phyloP scores from a whole-genome alignment of 2,797 vertebrate genomes.

The Xyrichtys novacula region DNA sequence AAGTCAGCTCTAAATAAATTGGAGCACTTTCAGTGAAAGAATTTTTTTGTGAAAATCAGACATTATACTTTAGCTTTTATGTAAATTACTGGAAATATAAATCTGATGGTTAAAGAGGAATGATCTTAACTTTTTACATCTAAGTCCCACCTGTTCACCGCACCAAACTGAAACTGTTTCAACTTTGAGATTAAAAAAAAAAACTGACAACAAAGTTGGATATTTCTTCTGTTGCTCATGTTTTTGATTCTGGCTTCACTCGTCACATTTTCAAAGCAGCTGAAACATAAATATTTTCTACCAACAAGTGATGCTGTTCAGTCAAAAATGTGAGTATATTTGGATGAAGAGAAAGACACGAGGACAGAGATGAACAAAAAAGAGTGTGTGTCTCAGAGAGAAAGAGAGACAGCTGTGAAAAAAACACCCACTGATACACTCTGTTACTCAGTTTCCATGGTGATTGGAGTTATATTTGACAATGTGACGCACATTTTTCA shows the following conservation, averaged over 20 bases:
- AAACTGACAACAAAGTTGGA: not conserved
- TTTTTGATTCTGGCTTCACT: not conserved
- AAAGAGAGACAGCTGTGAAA: slow-evolving; percentile 34
- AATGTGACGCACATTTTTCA: slow-evolving; percentile 61
- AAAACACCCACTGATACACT: slow-evolving; percentile 49
- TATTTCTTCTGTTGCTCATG: not conserved
- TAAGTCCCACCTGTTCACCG: too few species aligned
- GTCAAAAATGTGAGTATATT: slow-evolving; percentile 6
- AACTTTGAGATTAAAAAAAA: too few species aligned
- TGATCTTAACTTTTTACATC: too few species aligned
- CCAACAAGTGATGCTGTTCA: slow-evolving; percentile 11
- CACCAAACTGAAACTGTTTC: too few species aligned
- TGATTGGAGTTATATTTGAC: slow-evolving; percentile 75
- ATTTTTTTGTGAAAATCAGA: too few species aligned
- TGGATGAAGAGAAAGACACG: slow-evolving; percentile 18
- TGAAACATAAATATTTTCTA: not conserved
- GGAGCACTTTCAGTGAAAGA: not conserved
- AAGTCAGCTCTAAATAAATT: not conserved
- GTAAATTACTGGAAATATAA: too few species aligned
- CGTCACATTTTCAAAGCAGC: not conserved
- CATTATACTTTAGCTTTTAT: too few species aligned
- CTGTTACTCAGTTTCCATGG: slow-evolving; percentile 76
- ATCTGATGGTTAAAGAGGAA: too few species aligned
- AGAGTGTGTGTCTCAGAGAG: slow-evolving; percentile 17
- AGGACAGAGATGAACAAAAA: slow-evolving; percentile 39